These are phyloP conservation scores for Australoheros scitulus DNA, from an alignment of 2,113 vertebrate genomes.

Conservation along the genomic window DNA sequence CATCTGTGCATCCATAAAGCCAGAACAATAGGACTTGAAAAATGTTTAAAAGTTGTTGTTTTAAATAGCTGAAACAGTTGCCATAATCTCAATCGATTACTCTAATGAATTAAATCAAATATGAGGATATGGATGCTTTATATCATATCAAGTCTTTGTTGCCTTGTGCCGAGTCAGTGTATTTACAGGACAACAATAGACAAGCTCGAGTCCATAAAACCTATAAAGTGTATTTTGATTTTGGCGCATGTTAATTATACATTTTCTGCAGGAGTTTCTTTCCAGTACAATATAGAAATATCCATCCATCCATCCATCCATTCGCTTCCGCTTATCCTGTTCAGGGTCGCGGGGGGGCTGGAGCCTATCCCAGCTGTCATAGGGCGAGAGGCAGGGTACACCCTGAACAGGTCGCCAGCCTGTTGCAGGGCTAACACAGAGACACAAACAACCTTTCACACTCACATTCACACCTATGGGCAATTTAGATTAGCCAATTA, in stretches of 20 bases:
- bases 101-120: not conserved
- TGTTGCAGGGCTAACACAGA: no score
- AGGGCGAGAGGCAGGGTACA: no score
- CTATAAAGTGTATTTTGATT: not conserved
- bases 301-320: no score
- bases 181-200: not conserved
- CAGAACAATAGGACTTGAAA: not conserved
- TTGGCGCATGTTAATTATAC: not conserved
- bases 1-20: not conserved
- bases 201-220: not conserved
- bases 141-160: not conserved
- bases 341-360: no score
- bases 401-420: no score
- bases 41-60: not conserved
- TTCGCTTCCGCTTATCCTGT: no score
- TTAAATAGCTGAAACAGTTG: not conserved
- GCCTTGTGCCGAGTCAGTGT: not conserved
- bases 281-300: not conserved
- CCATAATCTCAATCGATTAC: not conserved
- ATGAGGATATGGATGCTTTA: not conserved
- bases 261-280: not conserved
- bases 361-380: no score
- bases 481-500: no score
- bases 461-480: no score
- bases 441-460: no score